phyloP scores from a whole-genome alignment of 2,113 vertebrate species.

The Strix aluco region DNA sequence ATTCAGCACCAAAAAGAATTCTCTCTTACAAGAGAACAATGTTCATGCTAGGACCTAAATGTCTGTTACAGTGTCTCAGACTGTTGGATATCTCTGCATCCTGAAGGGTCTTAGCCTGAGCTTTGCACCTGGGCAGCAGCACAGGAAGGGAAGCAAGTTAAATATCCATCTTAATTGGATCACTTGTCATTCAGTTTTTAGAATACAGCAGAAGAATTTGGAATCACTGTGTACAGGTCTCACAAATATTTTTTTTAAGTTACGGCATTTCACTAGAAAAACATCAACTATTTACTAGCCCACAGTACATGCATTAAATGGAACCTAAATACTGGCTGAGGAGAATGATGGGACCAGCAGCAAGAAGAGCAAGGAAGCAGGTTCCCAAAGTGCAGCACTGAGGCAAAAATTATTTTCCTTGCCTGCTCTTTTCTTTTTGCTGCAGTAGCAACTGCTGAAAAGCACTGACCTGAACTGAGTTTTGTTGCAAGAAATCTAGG shows the following conservation, averaged over 20 bases:
- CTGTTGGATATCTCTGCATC: neutral
- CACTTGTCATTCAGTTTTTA: neutral
- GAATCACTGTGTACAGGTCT: neutral
- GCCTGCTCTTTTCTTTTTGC: neutral
- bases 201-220: neutral
- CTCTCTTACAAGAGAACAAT: neutral
- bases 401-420: neutral
- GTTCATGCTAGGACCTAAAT: neutral
- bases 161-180: neutral
- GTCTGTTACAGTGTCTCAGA: neutral
- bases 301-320: neutral
- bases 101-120: neutral
- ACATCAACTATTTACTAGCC: neutral
- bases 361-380: neutral
- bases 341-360: neutral
- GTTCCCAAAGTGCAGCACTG: neutral
- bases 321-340: neutral
- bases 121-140: neutral
- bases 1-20: neutral
- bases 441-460: neutral
- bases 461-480: neutral
- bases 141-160: neutral
- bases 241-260: neutral
- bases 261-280: neutral
- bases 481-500: neutral